Evolutionary conservation across 1,140 invertebrate genomes (phyloP).

Genomic region (Daktulosphaira vitifoliae): DNA sequence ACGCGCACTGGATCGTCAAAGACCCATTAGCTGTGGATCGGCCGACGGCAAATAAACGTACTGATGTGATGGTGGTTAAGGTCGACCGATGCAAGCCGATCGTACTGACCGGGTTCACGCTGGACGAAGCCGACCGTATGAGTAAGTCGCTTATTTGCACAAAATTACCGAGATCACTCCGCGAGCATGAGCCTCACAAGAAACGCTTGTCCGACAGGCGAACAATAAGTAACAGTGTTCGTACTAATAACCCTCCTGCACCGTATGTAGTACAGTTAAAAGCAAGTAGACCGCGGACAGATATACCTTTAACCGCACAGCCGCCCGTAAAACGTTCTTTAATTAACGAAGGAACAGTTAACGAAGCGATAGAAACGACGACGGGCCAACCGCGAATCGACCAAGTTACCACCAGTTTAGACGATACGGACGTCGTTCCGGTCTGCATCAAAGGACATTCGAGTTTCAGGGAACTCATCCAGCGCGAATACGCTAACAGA

Average conservation of each 20-base stretch:
- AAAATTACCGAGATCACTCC: not conserved
- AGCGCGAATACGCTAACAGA: not conserved
- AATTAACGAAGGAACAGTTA: not conserved
- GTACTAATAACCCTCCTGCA: not conserved
- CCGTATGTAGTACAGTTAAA: not conserved
- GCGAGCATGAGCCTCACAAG: not conserved
- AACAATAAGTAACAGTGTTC: not conserved
- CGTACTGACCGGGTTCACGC: not conserved
- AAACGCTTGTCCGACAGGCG: not conserved
- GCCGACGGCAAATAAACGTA: not conserved
- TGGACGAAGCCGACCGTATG: not conserved
- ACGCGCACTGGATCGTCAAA: slow-evolving; percentile 9
- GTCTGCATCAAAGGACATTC: not conserved
- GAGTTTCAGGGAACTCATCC: slow-evolving; percentile 13
- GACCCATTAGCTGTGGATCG: not conserved
- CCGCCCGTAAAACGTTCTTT: too few species aligned
- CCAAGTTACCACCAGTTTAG: not conserved
- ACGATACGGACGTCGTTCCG: not conserved
- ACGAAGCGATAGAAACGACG: not conserved
- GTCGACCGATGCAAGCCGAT: slow-evolving; percentile 4
- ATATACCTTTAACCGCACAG: not conserved
- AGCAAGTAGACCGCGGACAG: not conserved
- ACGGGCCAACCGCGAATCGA: not conserved
- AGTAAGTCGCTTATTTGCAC: slow-evolving; percentile 8
- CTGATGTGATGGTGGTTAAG: not conserved